Evolutionary conservation across 1,140 invertebrate genomes (phyloP).

Genomic region (Stegodyphus mimosarum): DNA sequence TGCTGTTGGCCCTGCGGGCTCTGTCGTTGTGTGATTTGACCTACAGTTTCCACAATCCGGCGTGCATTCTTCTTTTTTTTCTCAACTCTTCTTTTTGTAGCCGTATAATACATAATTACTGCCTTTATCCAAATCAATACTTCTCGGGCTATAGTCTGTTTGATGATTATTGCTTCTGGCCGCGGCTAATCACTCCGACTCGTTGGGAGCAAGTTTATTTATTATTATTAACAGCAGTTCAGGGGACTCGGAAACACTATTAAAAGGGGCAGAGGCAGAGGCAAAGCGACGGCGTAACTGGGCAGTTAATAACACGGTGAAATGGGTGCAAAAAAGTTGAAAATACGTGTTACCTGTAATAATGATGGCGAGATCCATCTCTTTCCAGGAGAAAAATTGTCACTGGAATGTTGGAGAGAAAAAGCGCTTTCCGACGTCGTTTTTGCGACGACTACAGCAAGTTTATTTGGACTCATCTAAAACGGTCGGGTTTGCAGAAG

Average conservation of each 20-base stretch:
- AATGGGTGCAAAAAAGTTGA: slow-evolving; percentile 49
- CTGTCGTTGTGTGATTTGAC: slow-evolving; percentile 51
- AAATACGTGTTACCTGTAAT: slow-evolving; percentile 43
- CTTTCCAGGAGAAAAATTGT: slow-evolving; percentile 41
- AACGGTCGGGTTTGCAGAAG: not conserved
- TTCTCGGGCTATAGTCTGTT: slow-evolving; percentile 44
- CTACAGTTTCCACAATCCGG: slow-evolving; percentile 32
- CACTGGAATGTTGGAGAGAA: slow-evolving; percentile 37
- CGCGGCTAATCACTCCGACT: slow-evolving; percentile 45
- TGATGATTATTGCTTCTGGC: slow-evolving; percentile 45
- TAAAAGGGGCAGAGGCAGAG: slow-evolving; percentile 13
- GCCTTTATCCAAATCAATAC: slow-evolving; percentile 56
- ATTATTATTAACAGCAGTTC: slow-evolving; percentile 50
- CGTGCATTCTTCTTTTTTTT: slow-evolving; percentile 14
- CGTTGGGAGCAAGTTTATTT: slow-evolving; percentile 41
- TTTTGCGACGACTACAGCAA: no score
- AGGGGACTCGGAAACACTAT: not conserved
- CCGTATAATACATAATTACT: slow-evolving; percentile 56
- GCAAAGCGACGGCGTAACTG: slow-evolving; percentile 18
- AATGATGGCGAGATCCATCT: slow-evolving; percentile 22
- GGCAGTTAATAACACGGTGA: slow-evolving; percentile 41
- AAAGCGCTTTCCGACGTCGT: no score
- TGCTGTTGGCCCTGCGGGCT: slow-evolving; percentile 7
- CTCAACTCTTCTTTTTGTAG: slow-evolving; percentile 41
- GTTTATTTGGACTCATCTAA: no score